phyloP scores from a whole-genome alignment of 2,113 vertebrate species.

The Cyprinodon brontotheroides region DNA sequence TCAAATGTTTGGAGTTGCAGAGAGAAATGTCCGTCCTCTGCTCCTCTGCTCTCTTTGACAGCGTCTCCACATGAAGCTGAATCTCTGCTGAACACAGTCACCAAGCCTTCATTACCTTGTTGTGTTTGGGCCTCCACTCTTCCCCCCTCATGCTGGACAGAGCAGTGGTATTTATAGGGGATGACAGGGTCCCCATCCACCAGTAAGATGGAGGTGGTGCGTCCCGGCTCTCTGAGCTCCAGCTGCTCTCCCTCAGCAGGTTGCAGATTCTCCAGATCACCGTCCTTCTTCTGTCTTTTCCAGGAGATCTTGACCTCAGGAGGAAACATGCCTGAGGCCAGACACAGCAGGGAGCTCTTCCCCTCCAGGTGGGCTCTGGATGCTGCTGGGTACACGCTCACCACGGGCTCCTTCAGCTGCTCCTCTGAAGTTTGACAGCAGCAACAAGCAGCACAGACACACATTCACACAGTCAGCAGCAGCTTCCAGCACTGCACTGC shows the following conservation, averaged over 20 bases:
- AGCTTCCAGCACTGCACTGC: background rate
- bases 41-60: slow-evolving; percentile 1
- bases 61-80: slow-evolving; percentile 4
- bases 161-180: slow-evolving; percentile 24
- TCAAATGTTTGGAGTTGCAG: background rate
- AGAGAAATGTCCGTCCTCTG: background rate
- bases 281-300: slow-evolving; percentile 14
- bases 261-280: background rate
- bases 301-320: slow-evolving; percentile 38
- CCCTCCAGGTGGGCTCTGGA: slow-evolving; percentile 17
- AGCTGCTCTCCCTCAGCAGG: slow-evolving; percentile 26
- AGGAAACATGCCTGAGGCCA: slow-evolving; percentile 41
- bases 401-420: slow-evolving; percentile 16
- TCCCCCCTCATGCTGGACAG: slow-evolving; percentile 18
- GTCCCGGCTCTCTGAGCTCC: slow-evolving; percentile 20
- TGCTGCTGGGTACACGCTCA: slow-evolving; percentile 9
- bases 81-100: background rate
- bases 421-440: slow-evolving; percentile 19
- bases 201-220: slow-evolving; percentile 7
- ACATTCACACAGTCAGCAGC: slow-evolving; percentile 19
- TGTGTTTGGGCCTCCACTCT: background rate
- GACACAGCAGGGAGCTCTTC: slow-evolving; percentile 37
- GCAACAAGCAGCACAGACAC: slow-evolving; percentile 15
- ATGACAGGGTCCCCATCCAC: background rate
- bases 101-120: slow-evolving; percentile 8